Evolutionary conservation across 2,797 vertebrate species (phyloP), one percentile per base, ranked within the genome.

Genomic region (Natrix natrix): DNA sequence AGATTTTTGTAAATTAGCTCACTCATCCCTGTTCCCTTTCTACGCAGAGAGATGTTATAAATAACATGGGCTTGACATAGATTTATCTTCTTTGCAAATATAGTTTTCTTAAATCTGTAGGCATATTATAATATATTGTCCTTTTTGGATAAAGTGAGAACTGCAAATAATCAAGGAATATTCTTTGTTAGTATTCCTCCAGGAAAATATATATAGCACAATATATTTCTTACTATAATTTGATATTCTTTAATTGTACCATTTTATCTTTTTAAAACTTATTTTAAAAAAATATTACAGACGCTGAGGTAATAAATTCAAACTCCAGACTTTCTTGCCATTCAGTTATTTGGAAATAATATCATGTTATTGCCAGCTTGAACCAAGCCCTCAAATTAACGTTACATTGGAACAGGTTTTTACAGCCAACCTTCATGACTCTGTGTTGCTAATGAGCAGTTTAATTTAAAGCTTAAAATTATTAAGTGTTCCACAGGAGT

Each of bases 391-490:
- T 96, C 94, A 96, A 91, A 97, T 97, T 96, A 96, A 95, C 97
- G 96, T 96, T 96, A 95, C 59, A 90, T 87, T 93, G 94, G 95
- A 97, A 96, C 83, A 95, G 94, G 94, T 93, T 97, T 96, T 97
- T 95, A 96, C 74, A 90, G 93, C 78, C 94, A 97, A 95, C 95
- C 97, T 97, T 97, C 95, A 96, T 95, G 91, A 94, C 89, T 96
- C 92, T 78, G 91, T 95, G 63, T 92, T 95, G 91, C 97, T 97
- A 98, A 98, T 97, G 96, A 97, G 97, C 93, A 97, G 96, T 95
- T 97, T 97, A 96, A 97, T 97, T 97, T 97, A 97, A 97, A 96
- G 93, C 94, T 97, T 96, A 97, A 97, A 97, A 96, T 97, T 97
- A 97, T 97, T 96, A 97, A 97, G 94, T 95, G 95, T 97, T 97